Evolutionary conservation across 1,140 invertebrate genomes (phyloP), one percentile per base, ranked within the genome.

Genomic region (Zeugodacus cucurbitae): DNA sequence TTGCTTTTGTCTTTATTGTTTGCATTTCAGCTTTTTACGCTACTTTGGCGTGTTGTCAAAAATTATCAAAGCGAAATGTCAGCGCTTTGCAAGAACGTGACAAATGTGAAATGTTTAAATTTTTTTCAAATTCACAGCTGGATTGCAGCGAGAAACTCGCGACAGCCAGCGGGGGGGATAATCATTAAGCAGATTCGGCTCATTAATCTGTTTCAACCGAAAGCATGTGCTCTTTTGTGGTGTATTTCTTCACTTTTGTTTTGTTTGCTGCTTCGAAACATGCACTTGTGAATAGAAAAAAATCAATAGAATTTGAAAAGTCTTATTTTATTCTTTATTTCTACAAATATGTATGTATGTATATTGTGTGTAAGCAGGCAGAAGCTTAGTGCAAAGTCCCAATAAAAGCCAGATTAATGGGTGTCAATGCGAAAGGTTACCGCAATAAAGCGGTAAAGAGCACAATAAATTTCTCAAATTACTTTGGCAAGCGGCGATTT

Each of bases 391-490:
- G 41, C 41, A 10, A 48, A 54, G n/a, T 3, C 3, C n/a, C 74
- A 82, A 26, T 82, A 26, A 48, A 48, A 26, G 34, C 14, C n/a
- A 82, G 34, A 82, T 82, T 82, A 82, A 82, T 82, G 74, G 34
- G 74, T 82, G 74, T 82, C 74, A 82, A 82, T 54, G 74, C 74
- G 74, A 82, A 54, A 82, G 74, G 74, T 82, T 82, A 41, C 17
- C 74, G 74, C 74, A 82, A 82, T 82, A 82, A 82, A 82, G 41
- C 48, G 48, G 7, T 82, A 82, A 82, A 82, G 74, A 82, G 74
- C 74, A 48, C 74, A 48, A 82, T 82, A 82, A 82, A 82, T 82
- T 82, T 82, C 74, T 48, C 74, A 82, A 82, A 82, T 82, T 82
- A 82, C 74, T 74, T 17, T 22, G n/a, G 17, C 34, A 34, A 6